A percentile compares a stretch with the other conserved stretches of the same genome.
Conservation (phyloP, 53 echinoderm and acorn worm genomes). For the Echinometra lucunter region DNA sequence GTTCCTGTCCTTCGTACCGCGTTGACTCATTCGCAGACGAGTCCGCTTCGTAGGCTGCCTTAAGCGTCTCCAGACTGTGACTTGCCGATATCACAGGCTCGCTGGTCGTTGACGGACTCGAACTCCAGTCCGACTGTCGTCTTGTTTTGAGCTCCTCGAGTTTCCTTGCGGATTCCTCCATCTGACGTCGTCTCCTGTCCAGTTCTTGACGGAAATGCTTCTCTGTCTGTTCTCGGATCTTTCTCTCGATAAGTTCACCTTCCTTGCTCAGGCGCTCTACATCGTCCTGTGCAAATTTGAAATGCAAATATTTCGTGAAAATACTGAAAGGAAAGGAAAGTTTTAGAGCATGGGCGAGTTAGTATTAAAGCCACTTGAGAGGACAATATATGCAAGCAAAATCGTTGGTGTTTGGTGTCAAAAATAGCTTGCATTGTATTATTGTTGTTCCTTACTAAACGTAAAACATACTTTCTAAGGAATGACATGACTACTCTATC, state of each 20-base stretch:
- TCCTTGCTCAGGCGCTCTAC: slow-evolving; percentile 91
- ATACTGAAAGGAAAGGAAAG: too few relatives aligned
- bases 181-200: slow-evolving; percentile 83
- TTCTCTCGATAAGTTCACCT: slow-evolving; percentile 92
- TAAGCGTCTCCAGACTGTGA: slow-evolving; percentile 76
- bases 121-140: slow-evolving; percentile 75
- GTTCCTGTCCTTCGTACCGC: slow-evolving; percentile 73
- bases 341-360: too few relatives aligned
- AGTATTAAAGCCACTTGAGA: too few relatives aligned
- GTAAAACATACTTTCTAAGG: too few relatives aligned
- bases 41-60: slow-evolving; percentile 64
- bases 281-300: slow-evolving; percentile 65
- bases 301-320: not conserved
- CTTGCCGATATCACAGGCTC: slow-evolving; percentile 71
- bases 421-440: too few relatives aligned
- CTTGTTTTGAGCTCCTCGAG: slow-evolving; percentile 85
- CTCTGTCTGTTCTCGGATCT: slow-evolving; percentile 88
- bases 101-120: slow-evolving; percentile 66
- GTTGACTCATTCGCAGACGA: slow-evolving; percentile 65
- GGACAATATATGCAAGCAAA: too few relatives aligned
- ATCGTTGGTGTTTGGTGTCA: too few relatives aligned
- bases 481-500: too few relatives aligned
- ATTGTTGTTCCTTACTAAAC: too few relatives aligned
- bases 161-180: slow-evolving; percentile 88
- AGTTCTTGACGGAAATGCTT: slow-evolving; percentile 84